Evolutionary conservation across 1,140 invertebrate species (phyloP).

Genomic region (Heliconius nattereri): DNA sequence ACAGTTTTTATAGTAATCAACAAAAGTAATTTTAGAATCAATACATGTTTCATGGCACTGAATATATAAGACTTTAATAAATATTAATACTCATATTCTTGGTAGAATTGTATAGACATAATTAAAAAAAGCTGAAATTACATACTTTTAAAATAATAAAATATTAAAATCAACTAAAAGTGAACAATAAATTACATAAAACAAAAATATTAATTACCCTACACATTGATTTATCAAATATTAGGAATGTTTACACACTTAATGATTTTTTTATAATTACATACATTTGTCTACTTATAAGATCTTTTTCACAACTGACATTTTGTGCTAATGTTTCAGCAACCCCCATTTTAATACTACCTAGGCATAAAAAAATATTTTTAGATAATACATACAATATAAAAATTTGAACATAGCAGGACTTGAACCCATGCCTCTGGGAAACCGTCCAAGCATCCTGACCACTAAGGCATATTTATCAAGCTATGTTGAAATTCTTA

Average conservation of each 20-base stretch:
- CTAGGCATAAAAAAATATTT: no score
- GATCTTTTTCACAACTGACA: conserved; percentile 20
- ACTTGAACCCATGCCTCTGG: no score
- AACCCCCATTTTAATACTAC: conserved; percentile 23
- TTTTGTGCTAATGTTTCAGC: conserved; percentile 25
- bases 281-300: not conserved
- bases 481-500: no score
- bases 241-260: conserved; percentile 2
- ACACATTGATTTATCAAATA: not conserved
- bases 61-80: not conserved
- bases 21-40: not conserved
- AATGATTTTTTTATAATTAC: not conserved
- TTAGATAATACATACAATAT: no score
- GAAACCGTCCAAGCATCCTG: no score
- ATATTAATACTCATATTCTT: not conserved
- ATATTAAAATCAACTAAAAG: not conserved
- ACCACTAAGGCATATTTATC: no score
- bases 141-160: not conserved
- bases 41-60: not conserved
- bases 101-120: not conserved
- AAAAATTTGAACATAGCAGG: no score
- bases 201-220: not conserved
- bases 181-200: not conserved
- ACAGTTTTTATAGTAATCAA: not conserved
- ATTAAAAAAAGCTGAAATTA: no score